A percentile compares a stretch with the other conserved stretches of the same genome.
Evolutionary conservation across 1,140 invertebrate species (phyloP).

Genomic region (Drosophila tropicalis): DNA sequence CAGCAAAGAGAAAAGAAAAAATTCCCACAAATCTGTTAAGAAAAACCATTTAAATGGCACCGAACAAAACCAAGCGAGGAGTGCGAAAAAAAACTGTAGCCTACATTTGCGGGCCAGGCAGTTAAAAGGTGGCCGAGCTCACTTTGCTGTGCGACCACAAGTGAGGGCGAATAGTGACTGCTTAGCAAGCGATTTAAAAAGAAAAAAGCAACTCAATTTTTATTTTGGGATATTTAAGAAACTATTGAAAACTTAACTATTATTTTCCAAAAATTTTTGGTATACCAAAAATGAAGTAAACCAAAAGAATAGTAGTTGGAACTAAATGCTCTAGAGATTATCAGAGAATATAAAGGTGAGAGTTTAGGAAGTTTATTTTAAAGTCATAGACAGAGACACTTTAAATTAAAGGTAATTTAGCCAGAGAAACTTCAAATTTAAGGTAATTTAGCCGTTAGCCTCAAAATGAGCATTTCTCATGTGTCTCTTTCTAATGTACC

Average conservation of each 20-base stretch:
- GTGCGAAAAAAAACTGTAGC: conserved; percentile 45
- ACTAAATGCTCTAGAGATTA: too few relatives aligned
- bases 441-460: background rate
- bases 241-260: too few relatives aligned
- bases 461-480: background rate
- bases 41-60: conserved; percentile 75
- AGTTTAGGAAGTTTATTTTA: too few relatives aligned
- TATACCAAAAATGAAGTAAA: too few relatives aligned
- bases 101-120: conserved; percentile 27
- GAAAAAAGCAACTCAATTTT: background rate
- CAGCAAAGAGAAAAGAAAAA: conserved; percentile 15
- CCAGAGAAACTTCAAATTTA: background rate
- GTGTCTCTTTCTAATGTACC: background rate
- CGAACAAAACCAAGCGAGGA: conserved; percentile 27
- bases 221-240: too few relatives aligned
- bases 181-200: background rate
- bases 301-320: too few relatives aligned
- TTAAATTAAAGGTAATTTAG: too few relatives aligned
- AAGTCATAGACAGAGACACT: too few relatives aligned
- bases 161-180: background rate
- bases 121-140: conserved; percentile 21
- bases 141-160: background rate
- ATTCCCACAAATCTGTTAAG: conserved; percentile 70
- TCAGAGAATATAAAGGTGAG: too few relatives aligned
- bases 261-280: too few relatives aligned